Base-by-base conservation (phyloP, 1,140 invertebrate genomes). In the Adelges cooleyi region DNA sequence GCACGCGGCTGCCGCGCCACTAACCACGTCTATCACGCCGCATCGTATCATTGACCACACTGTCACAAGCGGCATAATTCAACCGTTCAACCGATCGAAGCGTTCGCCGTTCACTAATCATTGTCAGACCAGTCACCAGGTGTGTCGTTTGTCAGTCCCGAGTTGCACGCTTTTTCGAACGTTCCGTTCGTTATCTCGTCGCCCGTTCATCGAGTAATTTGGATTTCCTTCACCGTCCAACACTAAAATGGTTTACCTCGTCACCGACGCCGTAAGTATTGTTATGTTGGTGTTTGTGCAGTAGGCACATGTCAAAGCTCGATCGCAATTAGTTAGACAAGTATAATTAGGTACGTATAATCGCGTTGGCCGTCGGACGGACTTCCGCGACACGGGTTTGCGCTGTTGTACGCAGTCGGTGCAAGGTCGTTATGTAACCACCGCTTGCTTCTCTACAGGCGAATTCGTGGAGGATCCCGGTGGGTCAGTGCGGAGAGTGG, bases 251-350 rank as follows among this genome's bases (percentile, higher is more conserved):
- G 56, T 62, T 33, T 42, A 62, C 4, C 23, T 62, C 17, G n/a
- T 62, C 17, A 62, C 15, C 25, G 56, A 62, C 5, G 38, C 25
- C 17, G 56, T 62, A 46, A 62, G 56, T 62, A 25, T 25, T 23
- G 20, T 2, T 5, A 5, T 22, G 13, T 38, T 13, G 36, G 36
- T 38, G 6, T 38, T 38, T 13, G 36, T 38, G 36, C 36, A 13
- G 6, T 13, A 38, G 6, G 36, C 6, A 6, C 13, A 8, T 13
- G 36, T 6, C 36, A 13, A 38, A 8, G 36, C 36, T 13, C 6
- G 36, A 38, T 38, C 36, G 6, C n/a, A n/a, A n/a, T n/a, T n/a
- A n/a, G n/a, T n/a, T n/a, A n/a, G n/a, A n/a, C n/a, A n/a, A n/a
- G n/a, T n/a, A n/a, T n/a, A n/a, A n/a, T n/a, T n/a, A n/a, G n/a